Percentiles rank a stretch among this genome's conserved stretches.
Evolutionary conservation across 1,140 invertebrate genomes (phyloP).

Genomic region (Pantala flavescens): DNA sequence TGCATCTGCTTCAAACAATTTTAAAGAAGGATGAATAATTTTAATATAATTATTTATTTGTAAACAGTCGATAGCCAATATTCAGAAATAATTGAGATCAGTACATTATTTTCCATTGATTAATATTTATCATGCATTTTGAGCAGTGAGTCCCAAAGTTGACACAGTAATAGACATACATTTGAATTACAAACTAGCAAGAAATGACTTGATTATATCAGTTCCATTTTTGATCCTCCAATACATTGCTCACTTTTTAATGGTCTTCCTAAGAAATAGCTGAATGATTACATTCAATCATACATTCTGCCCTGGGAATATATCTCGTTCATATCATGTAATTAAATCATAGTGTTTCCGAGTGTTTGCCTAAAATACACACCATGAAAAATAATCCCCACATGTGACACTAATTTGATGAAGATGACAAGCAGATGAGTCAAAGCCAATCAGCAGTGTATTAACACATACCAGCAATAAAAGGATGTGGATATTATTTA

Average conservation of each 20-base stretch:
- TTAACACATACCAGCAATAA: background rate
- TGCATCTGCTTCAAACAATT: background rate
- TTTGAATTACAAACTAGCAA: background rate
- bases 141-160: background rate
- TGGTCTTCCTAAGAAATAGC: background rate
- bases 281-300: background rate
- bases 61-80: background rate
- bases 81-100: conserved; percentile 10
- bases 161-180: background rate
- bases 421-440: background rate
- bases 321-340: background rate
- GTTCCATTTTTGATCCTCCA: background rate
- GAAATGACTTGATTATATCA: background rate
- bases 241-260: background rate
- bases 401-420: background rate
- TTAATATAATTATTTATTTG: background rate
- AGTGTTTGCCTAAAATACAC: background rate
- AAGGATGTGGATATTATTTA: background rate
- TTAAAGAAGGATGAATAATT: background rate
- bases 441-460: background rate
- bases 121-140: background rate
- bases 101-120: background rate
- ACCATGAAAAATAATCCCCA: background rate
- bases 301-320: background rate
- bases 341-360: background rate